Evolutionary conservation across 1,140 invertebrate species (phyloP), one percentile per base, ranked within the genome.

Genomic region (Megalopta genalis): DNA sequence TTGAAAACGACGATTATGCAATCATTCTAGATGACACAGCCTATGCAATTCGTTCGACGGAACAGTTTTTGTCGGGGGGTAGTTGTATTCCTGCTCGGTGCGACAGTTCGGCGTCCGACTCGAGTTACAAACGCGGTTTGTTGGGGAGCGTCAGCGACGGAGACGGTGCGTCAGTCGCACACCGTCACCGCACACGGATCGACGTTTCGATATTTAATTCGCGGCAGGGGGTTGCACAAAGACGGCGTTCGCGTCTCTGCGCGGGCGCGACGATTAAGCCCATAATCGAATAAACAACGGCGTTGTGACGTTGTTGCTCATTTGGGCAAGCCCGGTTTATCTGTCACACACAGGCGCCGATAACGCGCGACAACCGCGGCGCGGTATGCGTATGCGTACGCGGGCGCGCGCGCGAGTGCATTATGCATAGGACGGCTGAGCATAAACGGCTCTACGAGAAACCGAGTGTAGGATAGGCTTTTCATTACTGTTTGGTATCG

Each of bases 401-500:
- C n/a, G n/a, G n/a, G 23, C n/a, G 64, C 27, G 27, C 49, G 79
- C 76, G 76, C 23, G 73, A 74, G 81, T 81, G 71, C 85, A 86
- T 86, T 86, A 83, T 85, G 84, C 73, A 81, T 66, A 83, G 84
- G 69, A 63, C 77, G 80, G 67, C 57, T 63, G 23, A 54, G 60
- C 80, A 81, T 86, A 86, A 86, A 86, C 81, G 85, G 81, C 84
- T 86, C 81, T 78, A 86, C 71, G 77, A 87, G 85, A 77, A 84
- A 86, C 81, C 77, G 84, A 85, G 85, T 84, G 77, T 66, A 87
- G 84, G 86, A 87, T 87, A 87, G 85, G 89, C 85, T 89, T 90
- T 89, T 90, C 89, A 90, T 90, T 89, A 90, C 83, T 85, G 87
- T 87, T 88, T 84, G 87, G 87, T 87, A 88, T 90, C 88, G 86